phyloP scores from a whole-genome alignment of 2,113 vertebrate species.

The Pluvialis apricaria region DNA sequence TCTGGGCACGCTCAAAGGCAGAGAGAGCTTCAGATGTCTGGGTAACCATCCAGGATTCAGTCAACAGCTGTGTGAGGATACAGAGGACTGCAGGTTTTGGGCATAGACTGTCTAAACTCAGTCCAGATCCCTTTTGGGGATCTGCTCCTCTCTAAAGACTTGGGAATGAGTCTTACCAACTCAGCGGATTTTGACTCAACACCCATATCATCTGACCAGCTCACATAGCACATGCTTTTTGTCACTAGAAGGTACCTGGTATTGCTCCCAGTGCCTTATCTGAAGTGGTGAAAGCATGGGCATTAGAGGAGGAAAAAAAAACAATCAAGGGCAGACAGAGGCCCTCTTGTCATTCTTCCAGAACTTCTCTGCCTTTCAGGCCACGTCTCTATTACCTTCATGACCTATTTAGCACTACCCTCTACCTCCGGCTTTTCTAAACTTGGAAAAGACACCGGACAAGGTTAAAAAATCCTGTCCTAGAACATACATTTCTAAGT shows the following conservation, averaged over 20 bases:
- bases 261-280: not conserved
- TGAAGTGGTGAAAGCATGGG: not conserved
- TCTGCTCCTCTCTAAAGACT: not conserved
- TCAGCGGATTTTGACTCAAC: not conserved
- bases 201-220: not conserved
- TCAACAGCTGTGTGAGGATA: not conserved
- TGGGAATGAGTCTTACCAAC: not conserved
- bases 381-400: not conserved
- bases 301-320: not conserved
- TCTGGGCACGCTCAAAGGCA: not conserved
- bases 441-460: not conserved
- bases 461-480: not conserved
- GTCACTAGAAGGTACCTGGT: not conserved
- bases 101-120: not conserved
- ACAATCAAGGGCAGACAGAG: not conserved
- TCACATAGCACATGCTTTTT: not conserved
- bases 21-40: not conserved
- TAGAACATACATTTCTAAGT: not conserved
- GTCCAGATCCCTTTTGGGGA: not conserved
- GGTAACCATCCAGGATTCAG: not conserved
- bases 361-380: not conserved
- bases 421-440: not conserved
- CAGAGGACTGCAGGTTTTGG: not conserved
- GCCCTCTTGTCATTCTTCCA: not conserved
- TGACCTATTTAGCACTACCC: not conserved